phyloP scores from a whole-genome alignment of 2,113 vertebrate species.

The Canis aureus region DNA sequence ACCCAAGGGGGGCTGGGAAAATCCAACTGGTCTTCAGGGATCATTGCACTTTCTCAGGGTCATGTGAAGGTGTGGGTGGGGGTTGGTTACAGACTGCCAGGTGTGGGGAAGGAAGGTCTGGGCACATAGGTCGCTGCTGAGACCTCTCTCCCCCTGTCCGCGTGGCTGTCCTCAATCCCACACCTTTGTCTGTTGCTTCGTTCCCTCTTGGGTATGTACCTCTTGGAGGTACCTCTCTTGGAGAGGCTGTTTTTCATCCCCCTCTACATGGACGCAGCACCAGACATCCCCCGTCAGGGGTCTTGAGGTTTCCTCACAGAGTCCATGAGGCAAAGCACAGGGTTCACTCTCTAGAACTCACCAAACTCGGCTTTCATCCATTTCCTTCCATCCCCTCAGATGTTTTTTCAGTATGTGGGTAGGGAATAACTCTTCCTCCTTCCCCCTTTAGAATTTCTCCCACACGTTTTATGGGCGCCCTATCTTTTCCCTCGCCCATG shows the following conservation, averaged over 20 bases:
- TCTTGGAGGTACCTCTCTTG: not conserved
- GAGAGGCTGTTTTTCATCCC: not conserved
- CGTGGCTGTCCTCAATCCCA: not conserved
- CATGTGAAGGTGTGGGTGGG: not conserved
- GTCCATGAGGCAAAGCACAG: not conserved
- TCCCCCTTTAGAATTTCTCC: not conserved
- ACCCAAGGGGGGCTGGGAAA: not conserved
- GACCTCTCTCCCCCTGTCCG: not conserved
- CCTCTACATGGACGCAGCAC: not conserved
- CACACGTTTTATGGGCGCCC: not conserved
- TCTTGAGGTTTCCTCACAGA: not conserved
- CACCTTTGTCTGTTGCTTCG: not conserved
- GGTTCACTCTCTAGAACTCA: not conserved
- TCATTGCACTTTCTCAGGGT: not conserved
- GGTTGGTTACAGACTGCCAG: not conserved
- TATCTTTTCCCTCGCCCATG: not conserved
- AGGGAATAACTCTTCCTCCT: not conserved
- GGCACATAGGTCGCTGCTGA: not conserved
- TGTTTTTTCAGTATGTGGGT: not conserved
- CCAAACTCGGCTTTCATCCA: not conserved
- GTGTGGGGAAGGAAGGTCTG: not conserved
- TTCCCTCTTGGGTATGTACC: not conserved
- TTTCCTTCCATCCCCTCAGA: not conserved
- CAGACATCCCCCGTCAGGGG: rapidly evolving
- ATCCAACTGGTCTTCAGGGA: not conserved